Conservation (phyloP, 2,888 invertebrate species). For the Eilema caniola region DNA sequence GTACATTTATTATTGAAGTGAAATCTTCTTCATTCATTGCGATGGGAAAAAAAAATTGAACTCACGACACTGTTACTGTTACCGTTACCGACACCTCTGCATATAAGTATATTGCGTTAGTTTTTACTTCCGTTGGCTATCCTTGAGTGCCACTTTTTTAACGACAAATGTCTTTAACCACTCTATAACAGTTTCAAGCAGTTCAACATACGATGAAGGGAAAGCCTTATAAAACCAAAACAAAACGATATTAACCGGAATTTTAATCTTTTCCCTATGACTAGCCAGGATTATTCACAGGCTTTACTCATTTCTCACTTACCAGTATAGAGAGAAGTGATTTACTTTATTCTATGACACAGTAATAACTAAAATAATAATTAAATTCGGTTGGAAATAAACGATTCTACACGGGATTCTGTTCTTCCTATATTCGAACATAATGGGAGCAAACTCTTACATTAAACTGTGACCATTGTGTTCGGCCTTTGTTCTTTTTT, state of each 20-base stretch:
- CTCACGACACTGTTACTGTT: too few species aligned
- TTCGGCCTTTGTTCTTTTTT: conserved; percentile 73
- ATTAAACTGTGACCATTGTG: conserved; percentile 81
- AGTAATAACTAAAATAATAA: conserved; percentile 45
- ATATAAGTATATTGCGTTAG: too few species aligned
- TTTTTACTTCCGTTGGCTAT: too few species aligned
- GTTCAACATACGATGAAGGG: too few species aligned
- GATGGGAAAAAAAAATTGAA: too few species aligned
- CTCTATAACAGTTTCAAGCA: not conserved
- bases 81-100: too few species aligned
- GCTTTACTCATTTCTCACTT: too few species aligned
- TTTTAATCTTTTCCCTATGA: not conserved
- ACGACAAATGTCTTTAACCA: not conserved
- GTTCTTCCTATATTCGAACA: conserved; percentile 75
- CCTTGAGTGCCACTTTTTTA: not conserved
- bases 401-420: conserved; percentile 52
- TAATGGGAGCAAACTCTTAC: conserved; percentile 75
- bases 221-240: too few species aligned
- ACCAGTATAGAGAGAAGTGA: not conserved
- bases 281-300: not conserved
- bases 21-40: too few species aligned
- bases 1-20: too few species aligned
- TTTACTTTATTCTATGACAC: not conserved
- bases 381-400: conserved; percentile 63
- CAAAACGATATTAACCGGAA: too few species aligned